Conservation (phyloP, 1,140 invertebrate genomes). For the Agraylea sexmaculata region DNA sequence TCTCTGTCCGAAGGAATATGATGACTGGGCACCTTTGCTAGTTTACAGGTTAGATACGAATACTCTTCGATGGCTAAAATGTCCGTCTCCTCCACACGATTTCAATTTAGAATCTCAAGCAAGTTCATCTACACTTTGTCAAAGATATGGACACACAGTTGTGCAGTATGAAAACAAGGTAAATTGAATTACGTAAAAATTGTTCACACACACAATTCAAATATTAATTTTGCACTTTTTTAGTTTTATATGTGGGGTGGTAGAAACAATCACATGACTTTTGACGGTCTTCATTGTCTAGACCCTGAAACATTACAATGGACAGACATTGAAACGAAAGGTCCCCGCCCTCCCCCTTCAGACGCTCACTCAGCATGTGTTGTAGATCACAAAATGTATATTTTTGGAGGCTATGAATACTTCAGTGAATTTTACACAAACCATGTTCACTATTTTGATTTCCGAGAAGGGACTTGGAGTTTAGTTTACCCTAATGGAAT, state of each 20-base stretch:
- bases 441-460: conserved; percentile 63
- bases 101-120: conserved; percentile 15
- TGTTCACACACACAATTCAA: neutral
- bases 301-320: conserved; percentile 60
- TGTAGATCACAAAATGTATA: conserved; percentile 71
- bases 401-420: conserved; percentile 83
- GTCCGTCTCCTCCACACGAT: too few relatives aligned
- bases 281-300: conserved; percentile 67
- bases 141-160: conserved; percentile 76
- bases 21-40: conserved; percentile 76
- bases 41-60: conserved; percentile 76
- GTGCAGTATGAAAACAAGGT: conserved; percentile 63
- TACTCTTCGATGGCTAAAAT: conserved; percentile 47
- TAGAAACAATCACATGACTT: conserved; percentile 70
- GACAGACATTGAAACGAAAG: conserved; percentile 51
- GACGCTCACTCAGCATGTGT: conserved; percentile 87
- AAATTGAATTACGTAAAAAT: conserved; percentile 1
- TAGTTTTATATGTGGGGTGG: conserved; percentile 79
- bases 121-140: conserved; percentile 25
- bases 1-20: conserved; percentile 41
- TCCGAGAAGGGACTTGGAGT: conserved; percentile 61
- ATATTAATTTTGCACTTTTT: conserved; percentile 14
- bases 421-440: conserved; percentile 66
- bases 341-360: conserved; percentile 59
- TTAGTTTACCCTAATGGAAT: conserved; percentile 46